Conservation (phyloP, 2,888 invertebrate genomes). For the Meganola albula region DNA sequence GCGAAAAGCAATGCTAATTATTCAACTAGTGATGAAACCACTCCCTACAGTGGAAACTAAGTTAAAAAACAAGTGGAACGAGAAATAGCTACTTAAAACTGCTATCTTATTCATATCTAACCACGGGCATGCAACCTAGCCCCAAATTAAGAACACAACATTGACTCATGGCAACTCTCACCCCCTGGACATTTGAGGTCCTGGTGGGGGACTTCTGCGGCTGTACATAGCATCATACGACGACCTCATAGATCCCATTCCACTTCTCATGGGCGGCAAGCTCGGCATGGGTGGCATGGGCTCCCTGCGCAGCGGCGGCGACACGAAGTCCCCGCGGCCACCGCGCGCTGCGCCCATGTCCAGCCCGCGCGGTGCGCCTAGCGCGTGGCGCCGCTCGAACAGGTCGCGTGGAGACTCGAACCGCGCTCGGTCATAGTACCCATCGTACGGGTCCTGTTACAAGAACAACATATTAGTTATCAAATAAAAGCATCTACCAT, state of each 20-base stretch:
- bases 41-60: too few relatives aligned
- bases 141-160: constrained; percentile 18
- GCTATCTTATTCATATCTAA: too few relatives aligned
- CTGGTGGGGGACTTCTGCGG: constrained; percentile 85
- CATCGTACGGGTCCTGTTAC: constrained; percentile 82
- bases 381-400: constrained; percentile 88
- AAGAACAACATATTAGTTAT: constrained; percentile 2
- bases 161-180: constrained; percentile 41
- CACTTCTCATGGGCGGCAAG: constrained; percentile 78
- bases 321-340: constrained; percentile 81
- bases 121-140: too few relatives aligned
- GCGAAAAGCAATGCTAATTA: too few relatives aligned
- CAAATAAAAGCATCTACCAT: too few relatives aligned
- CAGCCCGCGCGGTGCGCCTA: constrained; percentile 73
- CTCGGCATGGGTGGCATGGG: constrained; percentile 89
- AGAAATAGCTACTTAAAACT: too few relatives aligned
- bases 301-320: constrained; percentile 86
- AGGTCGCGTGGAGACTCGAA: constrained; percentile 88
- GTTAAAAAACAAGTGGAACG: too few relatives aligned
- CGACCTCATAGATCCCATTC: constrained; percentile 83
- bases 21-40: too few relatives aligned
- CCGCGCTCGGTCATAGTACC: constrained; percentile 87
- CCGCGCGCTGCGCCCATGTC: constrained; percentile 74
- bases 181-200: constrained; percentile 75
- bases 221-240: constrained; percentile 90